Evolutionary conservation across 1,140 invertebrate genomes (phyloP), one percentile per base, ranked within the genome.

Genomic region (Trachymyrmex cornetzi): DNA sequence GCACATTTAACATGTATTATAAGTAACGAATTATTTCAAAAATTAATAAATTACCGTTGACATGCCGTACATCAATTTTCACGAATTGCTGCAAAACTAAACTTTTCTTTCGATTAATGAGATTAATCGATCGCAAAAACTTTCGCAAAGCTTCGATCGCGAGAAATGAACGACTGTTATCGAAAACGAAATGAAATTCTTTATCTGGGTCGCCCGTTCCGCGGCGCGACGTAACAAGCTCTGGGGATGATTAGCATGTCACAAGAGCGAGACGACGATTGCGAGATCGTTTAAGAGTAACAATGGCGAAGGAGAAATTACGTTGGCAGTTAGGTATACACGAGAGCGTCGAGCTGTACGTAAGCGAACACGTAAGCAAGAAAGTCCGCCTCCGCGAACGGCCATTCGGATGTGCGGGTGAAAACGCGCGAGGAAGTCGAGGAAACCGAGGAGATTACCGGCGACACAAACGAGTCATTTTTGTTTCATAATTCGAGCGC

Each of bases 281-380:
- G 89, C 90, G 85, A 90, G 87, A 91, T 91, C 74, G 90, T 88
- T 91, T 59, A 71, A 86, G 71, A 91, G 88, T 85, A 88, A 87
- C 90, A 89, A 91, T 91, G 75, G 89, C 88, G 82, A 77, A 88
- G 86, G 89, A 90, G 89, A 91, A 91, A 90, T 91, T 91, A 90
- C 89, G 82, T 59, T 80, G 89, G 77, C 87, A 34, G 88, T 75
- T 89, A 72, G 50, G 66, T 82, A 66, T 82, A 64, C 59, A 34
- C 16, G 72, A 55, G 88, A 61, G 88, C 22, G 57, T 19, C 55
- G 55, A 19, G 48, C 30, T 30, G 57, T 61, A 80, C 57, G 74
- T 88, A 89, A 90, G 75, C 75, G 61, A 7, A 57, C 48, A 86
- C 75, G 84, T 88, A 69, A 74, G 75, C 44, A 86, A 80, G 85